Evolutionary conservation across 2,888 invertebrate genomes (phyloP), one percentile per base, ranked within the genome.

Genomic region (Camponotus fellah): DNA sequence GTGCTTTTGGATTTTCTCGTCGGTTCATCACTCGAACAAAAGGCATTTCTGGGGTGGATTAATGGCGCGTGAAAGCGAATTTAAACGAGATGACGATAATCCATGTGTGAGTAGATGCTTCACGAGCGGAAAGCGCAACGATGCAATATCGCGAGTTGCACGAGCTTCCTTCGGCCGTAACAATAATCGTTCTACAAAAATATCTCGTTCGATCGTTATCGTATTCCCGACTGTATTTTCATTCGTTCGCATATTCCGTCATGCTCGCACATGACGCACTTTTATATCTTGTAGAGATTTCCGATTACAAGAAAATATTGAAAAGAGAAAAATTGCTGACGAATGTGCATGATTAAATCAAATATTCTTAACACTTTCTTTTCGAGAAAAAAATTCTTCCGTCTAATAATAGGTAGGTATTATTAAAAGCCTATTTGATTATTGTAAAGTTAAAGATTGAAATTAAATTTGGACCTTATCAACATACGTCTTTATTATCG

Each of bases 11-110:
- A 37, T 14, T 14, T 17, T 26, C 46, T 21, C 43, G 26, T 6
- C 43, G 66, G 12, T 43, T 40, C 65, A 14, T 46, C 66, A 6
- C 43, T 53, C 56, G 68, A 56, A 43, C 26, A 37, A 37, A n/a
- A 37, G n/a, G 3, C 32, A 53, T 43, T 26, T 8, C 32, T 10
- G 26, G 37, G 10, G 66, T 49, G 82, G 68, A 80, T 82, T 85
- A 89, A 88, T 82, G 71, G 32, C 26, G 77, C 87, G 85, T 83
- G 83, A 89, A 86, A 85, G 83, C 75, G 82, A 88, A 91, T 88
- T 86, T 86, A 87, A 90, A 77, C 17, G 14, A 37, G 14, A 14
- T 12, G 12, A 34, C 62, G 74, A 17, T 14, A 14, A 66, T 66
- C 10, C 21, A 2, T 14, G 21, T 60, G 9, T 9, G 9, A 32